phyloP scores from a whole-genome alignment of 1,140 invertebrate genomes.

The Tetramorium parvispinum region DNA sequence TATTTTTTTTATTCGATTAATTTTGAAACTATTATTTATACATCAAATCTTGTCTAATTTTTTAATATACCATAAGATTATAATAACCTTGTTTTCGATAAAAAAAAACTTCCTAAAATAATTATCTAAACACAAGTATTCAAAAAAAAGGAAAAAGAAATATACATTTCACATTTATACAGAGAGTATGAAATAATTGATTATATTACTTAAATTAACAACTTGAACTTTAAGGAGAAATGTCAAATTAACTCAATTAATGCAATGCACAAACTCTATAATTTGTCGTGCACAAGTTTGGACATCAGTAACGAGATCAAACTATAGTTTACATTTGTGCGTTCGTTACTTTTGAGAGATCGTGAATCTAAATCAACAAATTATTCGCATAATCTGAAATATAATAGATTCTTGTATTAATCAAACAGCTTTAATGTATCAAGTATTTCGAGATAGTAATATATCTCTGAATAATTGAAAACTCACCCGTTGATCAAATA shows the following conservation, averaged over 20 bases:
- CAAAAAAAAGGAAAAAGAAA: not conserved
- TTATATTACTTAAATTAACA: not conserved
- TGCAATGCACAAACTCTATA: not conserved
- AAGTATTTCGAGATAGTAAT: not conserved
- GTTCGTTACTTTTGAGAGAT: not conserved
- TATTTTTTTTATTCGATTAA: not conserved
- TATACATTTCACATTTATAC: not conserved
- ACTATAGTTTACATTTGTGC: not conserved
- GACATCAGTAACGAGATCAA: not conserved
- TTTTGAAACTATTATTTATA: not conserved
- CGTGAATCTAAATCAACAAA: not conserved
- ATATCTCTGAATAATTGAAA: not conserved
- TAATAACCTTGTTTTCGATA: too few relatives aligned
- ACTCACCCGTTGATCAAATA: not conserved
- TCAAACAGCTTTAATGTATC: not conserved
- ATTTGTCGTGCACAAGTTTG: slow-evolving; percentile 18
- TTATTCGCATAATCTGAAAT: not conserved
- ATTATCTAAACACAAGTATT: slow-evolving; percentile 4
- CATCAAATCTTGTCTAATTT: not conserved
- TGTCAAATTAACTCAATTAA: slow-evolving; percentile 1
- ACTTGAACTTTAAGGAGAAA: not conserved
- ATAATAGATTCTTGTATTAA: not conserved
- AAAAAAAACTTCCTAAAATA: not conserved
- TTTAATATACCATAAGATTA: not conserved
- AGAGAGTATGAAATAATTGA: not conserved